These are phyloP conservation scores for Bufo bufo DNA, from an alignment of 2,113 vertebrate species.

Conservation along the genomic window DNA sequence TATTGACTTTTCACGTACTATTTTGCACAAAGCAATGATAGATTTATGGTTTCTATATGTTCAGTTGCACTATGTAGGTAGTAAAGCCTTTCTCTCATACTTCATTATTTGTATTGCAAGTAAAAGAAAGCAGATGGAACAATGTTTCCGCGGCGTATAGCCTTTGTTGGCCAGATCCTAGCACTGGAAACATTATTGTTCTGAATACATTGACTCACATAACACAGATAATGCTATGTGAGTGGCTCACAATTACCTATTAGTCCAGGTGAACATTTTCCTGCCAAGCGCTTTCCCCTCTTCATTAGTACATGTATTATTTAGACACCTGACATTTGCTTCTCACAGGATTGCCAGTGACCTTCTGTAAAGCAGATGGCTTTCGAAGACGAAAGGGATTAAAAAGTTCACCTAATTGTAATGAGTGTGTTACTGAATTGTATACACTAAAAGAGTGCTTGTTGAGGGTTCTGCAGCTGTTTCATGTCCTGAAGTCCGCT, in stretches of 20 bases:
- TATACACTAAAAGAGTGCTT: background rate
- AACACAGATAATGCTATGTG: conserved; percentile 32
- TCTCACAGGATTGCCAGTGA: background rate
- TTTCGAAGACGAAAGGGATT: conserved; percentile 20
- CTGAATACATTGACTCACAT: conserved; percentile 22
- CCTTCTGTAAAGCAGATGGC: conserved; percentile 45
- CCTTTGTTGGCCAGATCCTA: background rate
- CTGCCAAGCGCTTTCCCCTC: conserved; percentile 40
- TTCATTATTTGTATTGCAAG: background rate
- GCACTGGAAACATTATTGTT: conserved; percentile 40
- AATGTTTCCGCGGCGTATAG: background rate
- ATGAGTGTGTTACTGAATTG: background rate
- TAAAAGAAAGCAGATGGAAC: conserved; percentile 17
- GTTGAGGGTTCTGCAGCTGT: background rate
- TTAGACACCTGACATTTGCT: conserved; percentile 42
- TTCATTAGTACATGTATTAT: conserved; percentile 53
- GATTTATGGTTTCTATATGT: background rate
- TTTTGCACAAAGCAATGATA: background rate
- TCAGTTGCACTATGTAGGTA: background rate
- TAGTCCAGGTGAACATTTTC: conserved; percentile 42
- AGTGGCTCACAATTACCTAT: conserved; percentile 43
- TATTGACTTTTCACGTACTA: background rate
- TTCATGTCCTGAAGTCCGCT: background rate
- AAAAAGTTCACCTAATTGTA: background rate
- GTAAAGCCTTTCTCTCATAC: background rate